Evolutionary conservation across 1,140 invertebrate genomes (phyloP).

Genomic region (Cylas formicarius): DNA sequence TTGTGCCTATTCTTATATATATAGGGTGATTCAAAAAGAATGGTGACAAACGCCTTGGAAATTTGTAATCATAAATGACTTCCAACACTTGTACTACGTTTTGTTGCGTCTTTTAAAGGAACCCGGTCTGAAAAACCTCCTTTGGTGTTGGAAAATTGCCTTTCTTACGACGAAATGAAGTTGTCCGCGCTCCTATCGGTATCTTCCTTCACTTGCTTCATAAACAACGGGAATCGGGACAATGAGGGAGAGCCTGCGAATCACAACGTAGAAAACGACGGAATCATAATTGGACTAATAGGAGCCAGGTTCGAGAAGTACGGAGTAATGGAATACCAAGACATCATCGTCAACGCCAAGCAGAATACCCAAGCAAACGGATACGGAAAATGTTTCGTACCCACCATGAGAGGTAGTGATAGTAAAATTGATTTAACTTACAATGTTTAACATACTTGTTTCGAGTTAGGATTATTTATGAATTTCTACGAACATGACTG

Average conservation of each 20-base stretch:
- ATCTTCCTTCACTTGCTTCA: constrained; percentile 54
- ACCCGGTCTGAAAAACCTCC: constrained; percentile 35
- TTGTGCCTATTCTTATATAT: no score
- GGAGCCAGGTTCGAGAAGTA: constrained; percentile 45
- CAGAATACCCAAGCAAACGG: constrained; percentile 48
- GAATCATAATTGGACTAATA: constrained; percentile 40
- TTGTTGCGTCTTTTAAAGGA: neutral
- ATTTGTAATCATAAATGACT: no score
- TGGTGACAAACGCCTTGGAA: no score
- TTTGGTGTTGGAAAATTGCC: constrained; percentile 46
- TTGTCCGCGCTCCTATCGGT: constrained; percentile 53
- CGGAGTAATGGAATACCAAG: constrained; percentile 51
- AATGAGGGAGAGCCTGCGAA: constrained; percentile 47
- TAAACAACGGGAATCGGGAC: constrained; percentile 55
- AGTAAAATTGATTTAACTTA: no score
- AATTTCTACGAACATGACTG: no score
- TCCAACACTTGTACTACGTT: neutral
- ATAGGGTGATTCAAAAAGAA: no score
- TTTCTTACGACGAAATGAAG: constrained; percentile 55
- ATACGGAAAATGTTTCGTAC: constrained; percentile 29
- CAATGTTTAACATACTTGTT: no score
- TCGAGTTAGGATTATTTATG: no score
- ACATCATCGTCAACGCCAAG: constrained; percentile 45
- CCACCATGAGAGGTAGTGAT: constrained; percentile 11
- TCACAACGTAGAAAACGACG: constrained; percentile 18